A percentile compares a stretch with the other conserved stretches of the same genome.
phyloP scores from a whole-genome alignment of 2,797 vertebrate species.

The Arvicola amphibius region DNA sequence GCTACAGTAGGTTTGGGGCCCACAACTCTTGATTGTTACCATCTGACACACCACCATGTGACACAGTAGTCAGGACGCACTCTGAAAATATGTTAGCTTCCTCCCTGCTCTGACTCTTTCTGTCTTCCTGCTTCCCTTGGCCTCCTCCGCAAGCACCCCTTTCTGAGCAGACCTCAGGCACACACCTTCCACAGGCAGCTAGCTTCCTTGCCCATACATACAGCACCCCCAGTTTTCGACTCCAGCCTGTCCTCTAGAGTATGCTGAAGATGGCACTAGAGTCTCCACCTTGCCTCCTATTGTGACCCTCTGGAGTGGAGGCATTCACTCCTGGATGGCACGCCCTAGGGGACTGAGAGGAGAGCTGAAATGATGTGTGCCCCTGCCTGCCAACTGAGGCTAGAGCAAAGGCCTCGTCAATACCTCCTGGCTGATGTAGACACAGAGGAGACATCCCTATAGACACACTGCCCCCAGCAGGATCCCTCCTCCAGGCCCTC shows the following conservation, averaged over 20 bases:
- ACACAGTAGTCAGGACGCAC: neutral
- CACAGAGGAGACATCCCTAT: too few relatives aligned
- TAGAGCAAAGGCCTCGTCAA: neutral
- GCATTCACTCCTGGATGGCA: neutral
- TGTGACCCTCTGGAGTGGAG: neutral
- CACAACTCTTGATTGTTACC: neutral
- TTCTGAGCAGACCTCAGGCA: neutral
- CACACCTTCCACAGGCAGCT: neutral
- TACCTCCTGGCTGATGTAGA: neutral
- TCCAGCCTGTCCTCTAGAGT: neutral
- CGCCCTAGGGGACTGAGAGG: neutral
- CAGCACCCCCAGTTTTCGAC: neutral
- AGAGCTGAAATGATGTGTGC: neutral
- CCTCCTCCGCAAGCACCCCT: neutral
- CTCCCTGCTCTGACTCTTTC: neutral
- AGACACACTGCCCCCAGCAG: neutral
- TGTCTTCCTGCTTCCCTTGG: neutral
- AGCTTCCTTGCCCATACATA: neutral
- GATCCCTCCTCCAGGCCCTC: neutral
- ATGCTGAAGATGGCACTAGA: neutral
- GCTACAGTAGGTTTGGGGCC: neutral
- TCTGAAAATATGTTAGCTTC: neutral
- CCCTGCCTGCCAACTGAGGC: neutral
- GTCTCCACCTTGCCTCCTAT: neutral
- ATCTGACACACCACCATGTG: neutral